Percentiles rank a stretch among this genome's conserved stretches.
These are phyloP conservation scores for Neosilurus hyrtlii DNA, from an alignment of 2,797 vertebrate species.

Conservation along the genomic window DNA sequence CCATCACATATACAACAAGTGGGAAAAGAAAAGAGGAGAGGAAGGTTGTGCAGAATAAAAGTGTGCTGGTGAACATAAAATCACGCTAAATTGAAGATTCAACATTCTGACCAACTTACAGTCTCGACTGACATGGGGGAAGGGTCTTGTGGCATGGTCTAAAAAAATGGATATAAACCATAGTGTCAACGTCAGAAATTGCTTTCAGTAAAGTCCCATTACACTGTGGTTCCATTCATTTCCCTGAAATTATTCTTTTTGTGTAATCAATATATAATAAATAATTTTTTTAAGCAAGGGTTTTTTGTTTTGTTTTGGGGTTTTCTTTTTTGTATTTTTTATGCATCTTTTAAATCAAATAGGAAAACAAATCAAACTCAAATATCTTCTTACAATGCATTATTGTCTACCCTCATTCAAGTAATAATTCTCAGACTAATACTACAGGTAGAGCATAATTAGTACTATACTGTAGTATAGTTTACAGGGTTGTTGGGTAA, in stretches of 20 bases:
- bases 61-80: background rate
- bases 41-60: conserved; percentile 7
- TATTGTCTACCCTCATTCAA: background rate
- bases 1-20: background rate
- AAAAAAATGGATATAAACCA: conserved; percentile 64
- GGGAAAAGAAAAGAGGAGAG: background rate
- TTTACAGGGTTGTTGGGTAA: background rate
- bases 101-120: conserved; percentile 59
- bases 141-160: conserved; percentile 71
- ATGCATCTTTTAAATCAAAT: background rate
- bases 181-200: conserved; percentile 28
- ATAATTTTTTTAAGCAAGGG: background rate
- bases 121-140: conserved; percentile 72
- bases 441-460: background rate
- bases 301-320: no score
- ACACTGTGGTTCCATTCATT: background rate
- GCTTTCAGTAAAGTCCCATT: conserved; percentile 2
- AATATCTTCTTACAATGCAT: background rate
- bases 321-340: background rate
- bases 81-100: conserved; percentile 5
- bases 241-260: background rate
- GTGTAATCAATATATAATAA: no score
- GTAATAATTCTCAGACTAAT: background rate
- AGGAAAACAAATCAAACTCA: background rate
- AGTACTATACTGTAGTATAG: background rate